A percentile compares a stretch with the other conserved stretches of the same genome.
Evolutionary conservation across 1,140 invertebrate genomes (phyloP).

Genomic region (Cotesia typhae): DNA sequence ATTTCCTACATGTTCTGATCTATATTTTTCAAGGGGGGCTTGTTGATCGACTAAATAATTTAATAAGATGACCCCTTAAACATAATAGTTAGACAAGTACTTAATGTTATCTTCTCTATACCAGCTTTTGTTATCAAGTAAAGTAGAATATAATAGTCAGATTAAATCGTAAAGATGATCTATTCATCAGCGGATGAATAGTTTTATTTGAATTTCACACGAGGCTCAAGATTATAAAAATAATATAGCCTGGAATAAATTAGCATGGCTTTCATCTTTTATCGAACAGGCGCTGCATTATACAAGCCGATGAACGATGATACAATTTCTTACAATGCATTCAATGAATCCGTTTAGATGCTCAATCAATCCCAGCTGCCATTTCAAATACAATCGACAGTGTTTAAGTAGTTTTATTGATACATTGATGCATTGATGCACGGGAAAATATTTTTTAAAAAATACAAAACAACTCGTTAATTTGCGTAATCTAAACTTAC

Average conservation of each 20-base stretch:
- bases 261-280: slow-evolving; percentile 1
- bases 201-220: slow-evolving; percentile 1
- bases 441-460: slow-evolving; percentile 5
- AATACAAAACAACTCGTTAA: neutral
- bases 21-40: no score
- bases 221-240: neutral
- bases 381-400: neutral
- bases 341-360: slow-evolving; percentile 1
- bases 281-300: slow-evolving; percentile 6
- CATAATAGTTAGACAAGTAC: no score
- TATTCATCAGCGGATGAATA: neutral
- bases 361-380: neutral
- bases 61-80: no score
- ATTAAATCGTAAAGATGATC: neutral
- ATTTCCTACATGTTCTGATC: no score
- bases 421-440: slow-evolving; percentile 7
- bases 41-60: no score
- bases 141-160: no score
- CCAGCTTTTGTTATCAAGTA: no score
- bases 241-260: neutral
- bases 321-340: slow-evolving; percentile 8
- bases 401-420: neutral
- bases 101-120: no score
- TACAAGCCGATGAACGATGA: neutral
- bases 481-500: slow-evolving; percentile 67